Percentiles rank a stretch among this genome's conserved stretches.
Conservation (phyloP, 1,140 invertebrate genomes). For the Oryctes rhinoceros region DNA sequence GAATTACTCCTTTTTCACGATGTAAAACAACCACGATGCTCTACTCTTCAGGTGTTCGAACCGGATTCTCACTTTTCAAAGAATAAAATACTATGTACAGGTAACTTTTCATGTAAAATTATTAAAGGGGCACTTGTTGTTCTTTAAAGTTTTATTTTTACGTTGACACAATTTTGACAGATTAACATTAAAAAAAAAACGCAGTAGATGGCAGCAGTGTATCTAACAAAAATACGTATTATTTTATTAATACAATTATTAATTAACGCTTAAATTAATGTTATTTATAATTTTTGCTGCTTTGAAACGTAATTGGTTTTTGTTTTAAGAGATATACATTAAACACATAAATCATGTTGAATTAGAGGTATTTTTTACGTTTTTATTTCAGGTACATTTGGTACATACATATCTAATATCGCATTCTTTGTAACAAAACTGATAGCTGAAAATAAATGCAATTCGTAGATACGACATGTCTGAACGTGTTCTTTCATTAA, state of each 20-base stretch:
- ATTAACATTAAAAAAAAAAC: conserved; percentile 7
- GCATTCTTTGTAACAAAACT: too few relatives aligned
- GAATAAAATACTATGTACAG: conserved; percentile 22
- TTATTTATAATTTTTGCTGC: background rate
- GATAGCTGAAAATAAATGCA: background rate
- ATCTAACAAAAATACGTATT: background rate
- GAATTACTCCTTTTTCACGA: conserved; percentile 26
- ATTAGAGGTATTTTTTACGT: too few relatives aligned
- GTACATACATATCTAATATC: too few relatives aligned
- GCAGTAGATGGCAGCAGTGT: conserved; percentile 26
- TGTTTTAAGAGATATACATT: too few relatives aligned
- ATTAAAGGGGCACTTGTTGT: conserved; percentile 7
- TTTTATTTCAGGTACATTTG: too few relatives aligned
- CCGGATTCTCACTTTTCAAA: conserved; percentile 24
- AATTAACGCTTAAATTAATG: background rate
- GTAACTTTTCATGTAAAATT: conserved; percentile 22
- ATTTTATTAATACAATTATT: background rate
- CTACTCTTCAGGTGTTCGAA: conserved; percentile 35
- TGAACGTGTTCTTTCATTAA: too few relatives aligned
- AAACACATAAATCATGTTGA: too few relatives aligned
- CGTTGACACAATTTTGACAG: conserved; percentile 34
- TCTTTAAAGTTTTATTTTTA: conserved; percentile 20
- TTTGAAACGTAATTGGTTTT: too few relatives aligned
- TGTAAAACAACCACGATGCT: conserved; percentile 33
- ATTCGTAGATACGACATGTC: too few relatives aligned